phyloP scores from a whole-genome alignment of 2,888 invertebrate genomes.

The Agonopterix subpropinquella region DNA sequence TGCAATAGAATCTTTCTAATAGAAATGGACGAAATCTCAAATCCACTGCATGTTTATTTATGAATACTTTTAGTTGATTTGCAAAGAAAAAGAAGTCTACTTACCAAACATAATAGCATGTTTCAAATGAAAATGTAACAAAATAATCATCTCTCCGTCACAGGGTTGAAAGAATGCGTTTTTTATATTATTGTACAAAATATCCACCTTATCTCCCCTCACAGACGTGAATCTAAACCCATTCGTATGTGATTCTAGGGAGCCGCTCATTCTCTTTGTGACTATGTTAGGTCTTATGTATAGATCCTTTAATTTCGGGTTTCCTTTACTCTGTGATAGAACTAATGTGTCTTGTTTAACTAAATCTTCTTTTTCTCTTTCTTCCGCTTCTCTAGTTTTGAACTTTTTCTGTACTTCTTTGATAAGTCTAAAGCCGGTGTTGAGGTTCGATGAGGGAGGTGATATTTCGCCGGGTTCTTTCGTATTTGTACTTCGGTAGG shows the following conservation, averaged over 20 bases:
- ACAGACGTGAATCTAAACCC: conserved; percentile 98
- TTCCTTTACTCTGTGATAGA: conserved; percentile 95
- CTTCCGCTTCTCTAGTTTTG: conserved; percentile 98
- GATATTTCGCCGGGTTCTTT: conserved; percentile 97
- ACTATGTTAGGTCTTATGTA: conserved; percentile 99
- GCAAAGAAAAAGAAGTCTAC: conserved; percentile 14
- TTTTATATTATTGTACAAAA: conserved; percentile 99
- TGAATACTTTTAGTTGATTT: no score
- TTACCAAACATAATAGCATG: conserved; percentile 99
- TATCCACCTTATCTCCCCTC: conserved; percentile 99
- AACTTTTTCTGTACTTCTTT: conserved; percentile 99
- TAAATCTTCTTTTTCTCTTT: conserved; percentile 98
- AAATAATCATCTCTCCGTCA: conserved; percentile 99
- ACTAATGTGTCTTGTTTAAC: conserved; percentile 98
- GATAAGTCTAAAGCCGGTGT: conserved; percentile 97
- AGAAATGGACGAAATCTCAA: no score
- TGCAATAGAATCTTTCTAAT: no score
- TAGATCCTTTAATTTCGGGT: conserved; percentile 97
- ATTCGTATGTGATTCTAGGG: conserved; percentile 96
- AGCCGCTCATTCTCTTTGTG: conserved; percentile 95
- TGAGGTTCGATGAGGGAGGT: conserved; percentile 96
- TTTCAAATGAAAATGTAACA: conserved; percentile 98
- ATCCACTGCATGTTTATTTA: no score
- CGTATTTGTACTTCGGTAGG: conserved; percentile 97
- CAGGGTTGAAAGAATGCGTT: conserved; percentile 99